A percentile compares a stretch with the other conserved stretches of the same genome.
Evolutionary conservation across 2,888 invertebrate genomes (phyloP).

Genomic region (Trachelus stipa): DNA sequence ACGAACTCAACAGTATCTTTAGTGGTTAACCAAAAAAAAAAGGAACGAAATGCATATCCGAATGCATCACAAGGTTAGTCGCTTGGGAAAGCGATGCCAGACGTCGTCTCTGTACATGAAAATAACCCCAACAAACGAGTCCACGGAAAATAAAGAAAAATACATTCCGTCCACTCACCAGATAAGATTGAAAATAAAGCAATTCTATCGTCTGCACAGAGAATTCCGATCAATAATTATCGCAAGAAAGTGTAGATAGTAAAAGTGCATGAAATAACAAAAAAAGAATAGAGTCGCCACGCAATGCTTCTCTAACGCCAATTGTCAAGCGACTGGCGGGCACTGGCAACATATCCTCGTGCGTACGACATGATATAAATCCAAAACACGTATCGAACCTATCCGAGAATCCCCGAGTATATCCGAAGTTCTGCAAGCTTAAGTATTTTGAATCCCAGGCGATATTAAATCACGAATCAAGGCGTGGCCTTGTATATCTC

Average conservation of each 20-base stretch:
- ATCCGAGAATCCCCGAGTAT: constrained; percentile 12
- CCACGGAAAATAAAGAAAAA: not conserved
- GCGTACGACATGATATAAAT: not conserved
- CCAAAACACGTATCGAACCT: constrained; percentile 18
- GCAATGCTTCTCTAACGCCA: not conserved
- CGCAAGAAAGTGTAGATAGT: not conserved
- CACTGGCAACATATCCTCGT: not conserved
- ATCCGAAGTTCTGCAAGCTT: constrained; percentile 2
- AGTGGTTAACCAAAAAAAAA: not conserved
- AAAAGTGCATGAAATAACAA: not conserved
- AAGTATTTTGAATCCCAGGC: not conserved
- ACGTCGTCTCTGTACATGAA: not conserved
- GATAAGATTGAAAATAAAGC: not conserved
- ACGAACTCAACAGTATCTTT: not conserved
- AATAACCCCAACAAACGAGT: not conserved
- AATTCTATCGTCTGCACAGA: not conserved
- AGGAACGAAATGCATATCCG: not conserved
- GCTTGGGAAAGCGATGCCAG: not conserved
- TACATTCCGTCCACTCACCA: not conserved
- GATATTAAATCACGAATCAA: not conserved
- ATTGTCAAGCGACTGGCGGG: not conserved
- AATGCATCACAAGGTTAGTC: not conserved
- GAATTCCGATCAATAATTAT: not conserved
- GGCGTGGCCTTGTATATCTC: not conserved
- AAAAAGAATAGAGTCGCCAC: not conserved